Conservation (phyloP, 2,888 invertebrate genomes). For the Pheosia gnoma region DNA sequence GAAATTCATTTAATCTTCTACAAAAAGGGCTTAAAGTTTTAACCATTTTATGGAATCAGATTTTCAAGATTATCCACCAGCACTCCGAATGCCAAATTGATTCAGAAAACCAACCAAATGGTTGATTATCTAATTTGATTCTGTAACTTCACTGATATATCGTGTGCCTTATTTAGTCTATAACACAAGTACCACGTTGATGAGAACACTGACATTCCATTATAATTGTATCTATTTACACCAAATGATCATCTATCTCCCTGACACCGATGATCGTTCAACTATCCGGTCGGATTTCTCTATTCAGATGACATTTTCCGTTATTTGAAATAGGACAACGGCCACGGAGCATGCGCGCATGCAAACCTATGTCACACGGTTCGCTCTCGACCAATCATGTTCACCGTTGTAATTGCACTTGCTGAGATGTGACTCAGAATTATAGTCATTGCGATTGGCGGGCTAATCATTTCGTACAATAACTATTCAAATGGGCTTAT, state of each 20-base stretch:
- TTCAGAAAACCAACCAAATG: too few species aligned
- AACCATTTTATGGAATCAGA: too few species aligned
- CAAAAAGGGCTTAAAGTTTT: too few species aligned
- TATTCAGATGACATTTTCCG: constrained; percentile 53
- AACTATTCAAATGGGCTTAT: neutral
- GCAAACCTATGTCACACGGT: constrained; percentile 61
- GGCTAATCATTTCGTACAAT: constrained; percentile 14
- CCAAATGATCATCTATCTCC: constrained; percentile 29
- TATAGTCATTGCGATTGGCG: constrained; percentile 33
- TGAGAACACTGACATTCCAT: neutral
- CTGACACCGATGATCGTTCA: constrained; percentile 50
- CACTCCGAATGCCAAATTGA: neutral
- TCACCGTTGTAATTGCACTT: constrained; percentile 57
- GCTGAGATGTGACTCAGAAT: constrained; percentile 42
- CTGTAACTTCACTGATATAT: neutral
- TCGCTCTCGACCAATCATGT: constrained; percentile 48
- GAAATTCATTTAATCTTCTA: too few species aligned
- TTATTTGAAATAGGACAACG: constrained; percentile 44
- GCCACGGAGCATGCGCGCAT: constrained; percentile 25
- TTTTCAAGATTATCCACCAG: too few species aligned
- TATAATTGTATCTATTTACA: constrained; percentile 14
- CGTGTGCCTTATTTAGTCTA: neutral
- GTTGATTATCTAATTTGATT: neutral
- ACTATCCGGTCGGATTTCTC: constrained; percentile 42
- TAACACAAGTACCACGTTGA: neutral